Conservation (phyloP, 2,888 invertebrate species). For the Melieria crassipennis region DNA sequence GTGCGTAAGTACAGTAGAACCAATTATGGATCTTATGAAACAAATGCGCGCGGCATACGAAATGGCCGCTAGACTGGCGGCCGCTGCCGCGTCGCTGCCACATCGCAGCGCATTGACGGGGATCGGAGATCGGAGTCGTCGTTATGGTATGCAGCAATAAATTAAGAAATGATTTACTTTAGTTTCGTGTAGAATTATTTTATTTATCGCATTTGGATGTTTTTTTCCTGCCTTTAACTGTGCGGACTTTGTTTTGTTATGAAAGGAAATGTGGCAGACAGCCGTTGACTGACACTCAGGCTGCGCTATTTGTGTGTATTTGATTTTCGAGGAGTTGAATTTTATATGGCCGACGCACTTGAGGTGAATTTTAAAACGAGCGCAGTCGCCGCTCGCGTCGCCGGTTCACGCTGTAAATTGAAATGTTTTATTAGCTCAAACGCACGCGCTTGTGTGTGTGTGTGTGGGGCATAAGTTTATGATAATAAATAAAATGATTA, state of each 20-base stretch:
- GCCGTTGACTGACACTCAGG: not conserved
- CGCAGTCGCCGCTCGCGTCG: not conserved
- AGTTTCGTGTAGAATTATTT: constrained; percentile 60
- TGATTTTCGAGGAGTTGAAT: not conserved
- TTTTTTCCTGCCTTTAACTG: constrained; percentile 25
- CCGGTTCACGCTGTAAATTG: too few species aligned
- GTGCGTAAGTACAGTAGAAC: constrained; percentile 64
- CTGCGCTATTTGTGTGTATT: not conserved
- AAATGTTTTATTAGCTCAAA: too few species aligned
- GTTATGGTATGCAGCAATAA: constrained; percentile 47
- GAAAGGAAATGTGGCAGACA: constrained; percentile 51
- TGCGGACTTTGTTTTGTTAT: constrained; percentile 7
- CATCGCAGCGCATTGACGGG: too few species aligned
- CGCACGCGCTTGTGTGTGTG: too few species aligned
- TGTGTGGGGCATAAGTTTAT: too few species aligned
- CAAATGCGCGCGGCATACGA: constrained; percentile 58
- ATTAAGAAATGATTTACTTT: constrained; percentile 62
- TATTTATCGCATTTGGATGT: constrained; percentile 32
- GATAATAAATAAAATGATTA: too few species aligned
- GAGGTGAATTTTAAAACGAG: constrained; percentile 22
- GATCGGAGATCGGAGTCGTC: not conserved
- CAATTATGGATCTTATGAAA: constrained; percentile 64
- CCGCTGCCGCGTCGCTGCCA: too few species aligned
- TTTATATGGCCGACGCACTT: constrained; percentile 15
- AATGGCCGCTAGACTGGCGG: not conserved